phyloP scores from a whole-genome alignment of 2,888 invertebrate species.

The Strigamia crassipes region DNA sequence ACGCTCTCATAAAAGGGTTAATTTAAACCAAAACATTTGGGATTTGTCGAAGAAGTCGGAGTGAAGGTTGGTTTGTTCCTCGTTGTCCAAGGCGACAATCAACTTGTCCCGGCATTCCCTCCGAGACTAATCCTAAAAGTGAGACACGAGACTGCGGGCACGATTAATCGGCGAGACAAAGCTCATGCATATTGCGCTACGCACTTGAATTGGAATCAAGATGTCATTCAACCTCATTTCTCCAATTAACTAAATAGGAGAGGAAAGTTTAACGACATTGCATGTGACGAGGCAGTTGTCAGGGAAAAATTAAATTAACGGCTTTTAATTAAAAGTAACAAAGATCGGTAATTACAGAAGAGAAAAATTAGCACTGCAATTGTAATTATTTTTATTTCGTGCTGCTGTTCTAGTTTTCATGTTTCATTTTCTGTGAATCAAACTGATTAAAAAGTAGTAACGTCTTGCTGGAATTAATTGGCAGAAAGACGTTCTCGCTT shows the following conservation, averaged over 20 bases:
- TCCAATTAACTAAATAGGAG: slow-evolving; percentile 24
- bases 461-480: background rate
- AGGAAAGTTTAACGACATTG: slow-evolving; percentile 1
- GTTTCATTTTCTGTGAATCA: background rate
- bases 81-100: background rate
- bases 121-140: background rate
- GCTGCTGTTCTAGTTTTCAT: background rate
- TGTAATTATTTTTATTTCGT: background rate
- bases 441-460: background rate
- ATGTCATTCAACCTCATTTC: background rate
- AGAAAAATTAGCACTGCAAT: background rate
- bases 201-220: slow-evolving; percentile 13
- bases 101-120: background rate
- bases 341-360: slow-evolving; percentile 4
- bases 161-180: slow-evolving; percentile 34
- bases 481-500: background rate
- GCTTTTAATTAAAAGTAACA: slow-evolving; percentile 31
- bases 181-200: slow-evolving; percentile 21
- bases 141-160: slow-evolving; percentile 25
- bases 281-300: slow-evolving; percentile 31
- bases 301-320: slow-evolving; percentile 21
- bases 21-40: too few species aligned
- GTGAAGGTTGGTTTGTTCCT: background rate
- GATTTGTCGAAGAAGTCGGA: too few species aligned
- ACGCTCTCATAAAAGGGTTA: too few species aligned